A percentile compares a stretch with the other conserved stretches of the same genome.
Conservation (phyloP, 2,797 vertebrate genomes). For the Pelochelys cantorii region DNA sequence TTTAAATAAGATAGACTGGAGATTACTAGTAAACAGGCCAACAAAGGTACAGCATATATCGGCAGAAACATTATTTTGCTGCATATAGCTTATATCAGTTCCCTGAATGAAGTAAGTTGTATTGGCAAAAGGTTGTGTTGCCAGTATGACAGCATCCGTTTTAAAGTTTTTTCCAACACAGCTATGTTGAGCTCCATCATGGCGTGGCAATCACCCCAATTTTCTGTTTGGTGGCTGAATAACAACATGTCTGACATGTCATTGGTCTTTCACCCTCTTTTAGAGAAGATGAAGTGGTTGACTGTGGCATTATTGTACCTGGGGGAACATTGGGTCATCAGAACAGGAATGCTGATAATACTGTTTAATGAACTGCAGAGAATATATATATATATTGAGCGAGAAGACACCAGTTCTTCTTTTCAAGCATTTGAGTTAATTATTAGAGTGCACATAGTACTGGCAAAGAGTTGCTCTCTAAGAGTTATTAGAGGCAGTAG, state of each 20-base stretch:
- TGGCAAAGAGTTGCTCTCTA: neutral
- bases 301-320: neutral
- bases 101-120: neutral
- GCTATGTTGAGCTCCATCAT: conserved; percentile 41
- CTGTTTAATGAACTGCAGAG: neutral
- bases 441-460: too few species aligned
- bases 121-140: neutral
- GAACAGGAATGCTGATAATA: neutral
- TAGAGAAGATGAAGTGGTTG: fast-evolving
- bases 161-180: neutral
- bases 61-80: neutral
- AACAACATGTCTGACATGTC: neutral
- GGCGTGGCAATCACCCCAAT: conserved; percentile 28
- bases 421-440: neutral
- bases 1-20: too few species aligned
- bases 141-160: too few species aligned
- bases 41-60: neutral
- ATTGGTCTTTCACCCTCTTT: neutral
- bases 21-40: too few species aligned
- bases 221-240: neutral
- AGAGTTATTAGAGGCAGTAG: neutral
- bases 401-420: neutral
- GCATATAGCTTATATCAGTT: neutral
- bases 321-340: neutral
- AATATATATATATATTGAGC: fast-evolving